Percentiles rank a stretch among this genome's conserved stretches.
phyloP scores from a whole-genome alignment of 1,140 invertebrate species.

The Helicoverpa armigera region DNA sequence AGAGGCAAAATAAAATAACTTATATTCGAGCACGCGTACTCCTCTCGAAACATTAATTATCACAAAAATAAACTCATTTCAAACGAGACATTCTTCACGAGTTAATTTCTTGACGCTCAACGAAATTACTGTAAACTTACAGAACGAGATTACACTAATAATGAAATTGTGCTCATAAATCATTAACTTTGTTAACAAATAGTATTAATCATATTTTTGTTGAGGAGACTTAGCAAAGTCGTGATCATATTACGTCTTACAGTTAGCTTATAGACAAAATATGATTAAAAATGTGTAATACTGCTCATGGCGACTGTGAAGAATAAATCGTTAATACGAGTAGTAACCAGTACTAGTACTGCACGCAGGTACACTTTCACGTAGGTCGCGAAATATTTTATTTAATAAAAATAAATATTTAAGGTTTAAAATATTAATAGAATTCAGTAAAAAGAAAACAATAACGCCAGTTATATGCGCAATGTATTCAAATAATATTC shows the following conservation, averaged over 20 bases:
- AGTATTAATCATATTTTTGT: slow-evolving; percentile 32
- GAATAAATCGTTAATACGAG: neutral
- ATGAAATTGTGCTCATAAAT: slow-evolving; percentile 8
- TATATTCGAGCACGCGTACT: too few relatives aligned
- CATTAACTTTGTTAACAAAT: slow-evolving; percentile 8
- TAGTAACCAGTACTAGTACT: too few relatives aligned
- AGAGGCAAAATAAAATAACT: too few relatives aligned
- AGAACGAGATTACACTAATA: neutral
- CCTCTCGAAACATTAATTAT: too few relatives aligned
- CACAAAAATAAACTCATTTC: neutral
- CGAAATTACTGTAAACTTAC: slow-evolving; percentile 19
- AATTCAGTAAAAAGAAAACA: neutral
- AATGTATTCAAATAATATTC: slow-evolving; percentile 21
- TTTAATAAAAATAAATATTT: neutral
- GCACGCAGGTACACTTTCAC: neutral
- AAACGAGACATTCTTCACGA: neutral
- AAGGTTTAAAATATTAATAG: neutral
- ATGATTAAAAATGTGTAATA: neutral
- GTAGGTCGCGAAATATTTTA: neutral
- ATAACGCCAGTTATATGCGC: neutral
- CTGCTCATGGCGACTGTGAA: too few relatives aligned
- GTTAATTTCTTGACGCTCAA: neutral
- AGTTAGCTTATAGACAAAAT: too few relatives aligned
- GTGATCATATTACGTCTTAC: neutral
- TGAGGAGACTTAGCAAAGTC: slow-evolving; percentile 10